Base-by-base conservation (phyloP, 2,113 vertebrate genomes). In the Zootoca vivipara region DNA sequence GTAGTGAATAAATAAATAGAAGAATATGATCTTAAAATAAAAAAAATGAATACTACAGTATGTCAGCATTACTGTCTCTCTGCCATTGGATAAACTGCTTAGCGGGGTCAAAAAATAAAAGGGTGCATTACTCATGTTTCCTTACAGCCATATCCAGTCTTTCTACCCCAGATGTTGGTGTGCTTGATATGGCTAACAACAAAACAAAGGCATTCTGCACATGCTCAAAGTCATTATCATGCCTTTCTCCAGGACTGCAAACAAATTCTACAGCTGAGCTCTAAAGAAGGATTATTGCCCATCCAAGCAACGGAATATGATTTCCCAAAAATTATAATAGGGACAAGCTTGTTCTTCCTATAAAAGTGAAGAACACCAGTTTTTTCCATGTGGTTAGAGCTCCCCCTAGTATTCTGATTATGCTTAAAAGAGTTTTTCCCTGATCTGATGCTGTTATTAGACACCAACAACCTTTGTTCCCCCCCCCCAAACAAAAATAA, bases 321-420 rank as follows among this genome's bases (percentile, higher is more conserved):
- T 46, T 33, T 2, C 22, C 3, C 33, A 52, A 77, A 77, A 38
- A 77, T 28, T 38, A 77, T n/a, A 52, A 64, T 28, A 42, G 40
- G 35, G 35, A 22, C 16, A 58, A 33, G 30, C 4, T 52, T 33
- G 38, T 12, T 64, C 26, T 72, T 12, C 35, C 46, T 72, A 70
- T 67, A 83, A 56, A 78, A 69, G 24, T 35, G n/a, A 69, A 56
- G n/a, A 12, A 33, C 6, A 5, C 33, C 58, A 69, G 33, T 83
- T 33, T 88, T 78, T 88, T 83, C 73, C 46, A 52, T 88, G 40
- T 78, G 81, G 40, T 69, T 78, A 69, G 87, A 88, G 87, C 87
- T 88, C 87, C 87, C 87, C 81, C 81, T 88, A 83, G 81, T 88
- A 88, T 83, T 88, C 62, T 88, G 52, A 52, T 75, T 67, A 77